Percentiles rank a stretch among this genome's conserved stretches.
These are phyloP conservation scores for Entomyzon cyanotis DNA, from an alignment of 2,113 vertebrate genomes.

Conservation along the genomic window DNA sequence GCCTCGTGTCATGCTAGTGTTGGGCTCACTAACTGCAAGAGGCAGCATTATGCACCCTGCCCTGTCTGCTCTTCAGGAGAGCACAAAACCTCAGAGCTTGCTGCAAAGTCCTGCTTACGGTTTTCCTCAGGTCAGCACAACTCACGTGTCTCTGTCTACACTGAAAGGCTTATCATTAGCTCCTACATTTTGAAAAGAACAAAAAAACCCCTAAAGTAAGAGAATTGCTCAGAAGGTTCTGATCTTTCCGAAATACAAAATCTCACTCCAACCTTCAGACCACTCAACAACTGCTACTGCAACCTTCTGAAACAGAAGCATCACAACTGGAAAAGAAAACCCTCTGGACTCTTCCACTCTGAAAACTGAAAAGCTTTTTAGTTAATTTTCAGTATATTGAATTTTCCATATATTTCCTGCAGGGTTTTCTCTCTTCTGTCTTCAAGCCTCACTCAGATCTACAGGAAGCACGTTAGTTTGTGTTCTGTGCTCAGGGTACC, in stretches of 20 bases:
- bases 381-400: not conserved
- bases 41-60: rapidly evolving
- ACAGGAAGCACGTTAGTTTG: not conserved
- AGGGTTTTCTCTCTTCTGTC: not conserved
- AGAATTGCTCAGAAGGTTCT: not conserved
- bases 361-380: not conserved
- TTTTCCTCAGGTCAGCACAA: not conserved
- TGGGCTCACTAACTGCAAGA: not conserved
- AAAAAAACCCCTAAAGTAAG: not conserved
- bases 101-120: not conserved
- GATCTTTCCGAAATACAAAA: not conserved
- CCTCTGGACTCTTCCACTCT: not conserved
- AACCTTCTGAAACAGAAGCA: not conserved
- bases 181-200: not conserved
- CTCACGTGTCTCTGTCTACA: not conserved
- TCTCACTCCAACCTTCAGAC: not conserved
- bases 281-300: not conserved
- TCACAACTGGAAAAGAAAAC: not conserved
- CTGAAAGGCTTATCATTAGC: not conserved
- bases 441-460: rapidly evolving
- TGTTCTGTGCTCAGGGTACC: rapidly evolving
- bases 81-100: not conserved
- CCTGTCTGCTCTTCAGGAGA: not conserved
- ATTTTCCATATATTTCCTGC: not conserved
- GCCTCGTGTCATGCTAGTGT: not conserved